Percentiles rank a stretch among this genome's conserved stretches.
Evolutionary conservation across 2,797 vertebrate genomes (phyloP).

Genomic region (Cyprinodon diabolis): DNA sequence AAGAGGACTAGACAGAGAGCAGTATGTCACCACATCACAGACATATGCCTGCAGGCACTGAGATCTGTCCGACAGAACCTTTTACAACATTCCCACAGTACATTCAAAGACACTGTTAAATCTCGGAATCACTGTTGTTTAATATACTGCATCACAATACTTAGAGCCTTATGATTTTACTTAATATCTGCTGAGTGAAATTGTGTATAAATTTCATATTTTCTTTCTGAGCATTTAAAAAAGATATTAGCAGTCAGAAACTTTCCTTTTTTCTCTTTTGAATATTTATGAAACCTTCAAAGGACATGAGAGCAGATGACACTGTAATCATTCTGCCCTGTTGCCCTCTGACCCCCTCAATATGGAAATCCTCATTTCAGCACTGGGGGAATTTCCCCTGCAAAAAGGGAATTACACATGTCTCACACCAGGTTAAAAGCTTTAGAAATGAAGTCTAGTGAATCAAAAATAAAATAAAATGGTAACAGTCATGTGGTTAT

Average conservation of each 20-base stretch:
- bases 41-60: not conserved
- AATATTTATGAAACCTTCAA: not conserved
- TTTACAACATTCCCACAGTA: constrained; percentile 3
- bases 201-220: not conserved
- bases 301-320: not conserved
- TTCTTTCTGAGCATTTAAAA: not conserved
- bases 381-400: not conserved
- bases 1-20: not conserved
- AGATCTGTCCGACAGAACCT: constrained; percentile 1
- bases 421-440: not conserved
- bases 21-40: not conserved
- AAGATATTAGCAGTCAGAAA: not conserved
- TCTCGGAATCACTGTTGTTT: not conserved
- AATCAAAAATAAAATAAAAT: constrained; percentile 1
- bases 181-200: not conserved
- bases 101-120: not conserved
- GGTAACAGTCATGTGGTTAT: not conserved
- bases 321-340: constrained; percentile 3
- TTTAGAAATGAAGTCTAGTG: not conserved
- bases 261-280: not conserved
- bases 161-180: not conserved
- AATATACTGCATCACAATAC: constrained; percentile 1
- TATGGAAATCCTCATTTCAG: not conserved
- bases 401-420: not conserved
- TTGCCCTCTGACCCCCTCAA: not conserved